Percentiles rank a stretch among this genome's conserved stretches.
phyloP scores from a whole-genome alignment of 2,888 invertebrate genomes.

The Hofmannophila pseudospretella region DNA sequence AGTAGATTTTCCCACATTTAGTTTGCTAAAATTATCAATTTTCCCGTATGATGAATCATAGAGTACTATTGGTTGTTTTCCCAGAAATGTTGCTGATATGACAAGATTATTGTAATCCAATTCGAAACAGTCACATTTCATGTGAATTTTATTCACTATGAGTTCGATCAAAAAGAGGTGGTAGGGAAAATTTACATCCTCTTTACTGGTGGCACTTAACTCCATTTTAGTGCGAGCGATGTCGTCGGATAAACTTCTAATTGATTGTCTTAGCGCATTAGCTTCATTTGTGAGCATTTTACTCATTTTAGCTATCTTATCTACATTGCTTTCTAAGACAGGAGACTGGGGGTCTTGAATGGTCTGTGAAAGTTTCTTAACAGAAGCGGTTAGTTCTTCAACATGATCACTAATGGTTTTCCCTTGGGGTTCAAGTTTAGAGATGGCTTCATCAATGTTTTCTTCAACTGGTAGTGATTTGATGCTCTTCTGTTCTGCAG shows the following conservation, averaged over 20 bases:
- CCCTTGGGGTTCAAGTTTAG: conserved; percentile 35
- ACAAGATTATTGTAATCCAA: conserved; percentile 61
- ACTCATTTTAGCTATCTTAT: conserved; percentile 61
- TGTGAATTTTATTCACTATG: conserved; percentile 65
- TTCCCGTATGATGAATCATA: conserved; percentile 60
- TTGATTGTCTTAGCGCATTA: conserved; percentile 55
- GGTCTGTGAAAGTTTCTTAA: conserved; percentile 34
- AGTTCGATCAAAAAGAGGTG: conserved; percentile 66
- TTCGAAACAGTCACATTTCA: conserved; percentile 72
- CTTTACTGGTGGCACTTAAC: conserved; percentile 25
- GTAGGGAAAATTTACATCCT: conserved; percentile 58
- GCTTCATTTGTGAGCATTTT: conserved; percentile 61
- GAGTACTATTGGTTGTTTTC: conserved; percentile 56
- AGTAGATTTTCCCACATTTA: conserved; percentile 65
- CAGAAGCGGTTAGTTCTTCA: conserved; percentile 38
- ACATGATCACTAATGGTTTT: conserved; percentile 37
- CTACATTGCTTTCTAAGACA: conserved; percentile 42
- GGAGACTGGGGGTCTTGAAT: conserved; percentile 27
- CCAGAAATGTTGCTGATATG: conserved; percentile 58
- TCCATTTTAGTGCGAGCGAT: conserved; percentile 52
- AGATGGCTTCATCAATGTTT: conserved; percentile 24
- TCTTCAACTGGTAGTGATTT: conserved; percentile 14
- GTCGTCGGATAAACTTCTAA: conserved; percentile 52
- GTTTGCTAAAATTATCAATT: conserved; percentile 48
- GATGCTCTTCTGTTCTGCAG: background rate